phyloP scores from a whole-genome alignment of 2,113 vertebrate species.

The Cyphomyrus plagiostoma region DNA sequence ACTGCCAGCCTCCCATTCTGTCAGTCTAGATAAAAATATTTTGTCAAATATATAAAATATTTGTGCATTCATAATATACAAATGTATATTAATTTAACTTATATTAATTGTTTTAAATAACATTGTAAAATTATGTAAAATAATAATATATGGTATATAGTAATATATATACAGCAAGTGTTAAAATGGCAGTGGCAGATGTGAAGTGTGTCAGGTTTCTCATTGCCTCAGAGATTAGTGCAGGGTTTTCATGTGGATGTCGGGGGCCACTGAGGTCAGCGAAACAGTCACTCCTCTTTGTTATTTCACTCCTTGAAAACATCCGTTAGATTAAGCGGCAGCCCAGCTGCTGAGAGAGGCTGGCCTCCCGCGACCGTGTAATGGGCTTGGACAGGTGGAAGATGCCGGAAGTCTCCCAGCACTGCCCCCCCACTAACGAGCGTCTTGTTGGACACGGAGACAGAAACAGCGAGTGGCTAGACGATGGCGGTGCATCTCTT shows the following conservation, averaged over 20 bases:
- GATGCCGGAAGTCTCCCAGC: not conserved
- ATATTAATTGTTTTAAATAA: not conserved
- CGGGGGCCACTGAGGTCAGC: not conserved
- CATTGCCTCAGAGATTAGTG: not conserved
- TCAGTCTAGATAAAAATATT: not conserved
- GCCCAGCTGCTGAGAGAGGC: not conserved
- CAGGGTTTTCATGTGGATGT: not conserved
- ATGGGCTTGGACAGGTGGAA: constrained; percentile 15
- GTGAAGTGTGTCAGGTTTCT: not conserved
- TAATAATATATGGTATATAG: not conserved
- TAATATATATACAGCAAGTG: not conserved
- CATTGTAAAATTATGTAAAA: not conserved
- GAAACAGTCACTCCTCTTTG: not conserved
- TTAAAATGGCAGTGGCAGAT: not conserved
- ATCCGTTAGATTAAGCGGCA: not conserved
- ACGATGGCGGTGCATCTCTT: not conserved
- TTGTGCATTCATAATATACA: too few relatives aligned
- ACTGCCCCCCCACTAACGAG: not conserved
- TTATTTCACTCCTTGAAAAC: not conserved
- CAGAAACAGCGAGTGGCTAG: not conserved
- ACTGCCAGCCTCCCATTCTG: not conserved
- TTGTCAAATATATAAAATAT: not conserved
- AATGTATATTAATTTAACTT: not conserved
- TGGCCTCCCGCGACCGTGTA: not conserved
- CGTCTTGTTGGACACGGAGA: not conserved